Evolutionary conservation across 2,113 vertebrate genomes (phyloP).

Genomic region (Sorex araneus): DNA sequence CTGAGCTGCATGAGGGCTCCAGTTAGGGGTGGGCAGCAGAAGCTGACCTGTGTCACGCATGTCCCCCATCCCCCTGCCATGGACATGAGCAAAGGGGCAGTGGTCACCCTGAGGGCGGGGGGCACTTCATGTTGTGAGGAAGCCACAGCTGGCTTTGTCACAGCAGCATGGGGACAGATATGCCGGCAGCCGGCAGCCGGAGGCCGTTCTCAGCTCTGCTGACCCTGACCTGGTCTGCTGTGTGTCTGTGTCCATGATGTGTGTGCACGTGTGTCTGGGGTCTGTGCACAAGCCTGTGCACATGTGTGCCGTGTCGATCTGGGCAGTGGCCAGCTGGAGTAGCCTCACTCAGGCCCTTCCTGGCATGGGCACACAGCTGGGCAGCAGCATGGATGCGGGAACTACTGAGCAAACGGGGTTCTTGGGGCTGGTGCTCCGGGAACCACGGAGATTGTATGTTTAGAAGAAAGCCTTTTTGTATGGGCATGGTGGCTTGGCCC

Average conservation of each 20-base stretch:
- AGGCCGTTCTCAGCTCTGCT: too few relatives aligned
- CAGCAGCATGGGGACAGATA: not conserved
- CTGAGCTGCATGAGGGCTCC: too few relatives aligned
- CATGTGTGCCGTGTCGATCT: not conserved
- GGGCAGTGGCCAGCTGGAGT: not conserved
- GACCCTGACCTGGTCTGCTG: constrained; percentile 44
- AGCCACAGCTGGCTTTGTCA: not conserved
- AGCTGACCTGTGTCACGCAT: not conserved
- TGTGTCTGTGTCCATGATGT: not conserved
- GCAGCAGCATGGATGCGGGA: constrained; percentile 88
- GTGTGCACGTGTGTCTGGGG: too few relatives aligned
- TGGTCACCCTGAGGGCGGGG: too few relatives aligned
- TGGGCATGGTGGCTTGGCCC: constrained; percentile 89
- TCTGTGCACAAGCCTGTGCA: too few relatives aligned
- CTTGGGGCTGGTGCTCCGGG: constrained; percentile 93
- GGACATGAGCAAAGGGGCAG: too few relatives aligned
- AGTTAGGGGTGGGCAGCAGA: not conserved
- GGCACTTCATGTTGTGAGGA: too few relatives aligned
- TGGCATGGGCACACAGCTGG: not conserved
- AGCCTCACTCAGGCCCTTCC: not conserved
- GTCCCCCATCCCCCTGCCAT: too few relatives aligned
- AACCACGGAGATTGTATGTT: constrained; percentile 93
- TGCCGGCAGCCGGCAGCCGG: too few relatives aligned
- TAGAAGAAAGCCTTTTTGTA: constrained; percentile 92
- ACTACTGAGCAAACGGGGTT: constrained; percentile 96